Percentiles rank a stretch among this genome's conserved stretches.
phyloP scores from a whole-genome alignment of 2,888 invertebrate genomes.

The Caenorhabditis imperialis region DNA sequence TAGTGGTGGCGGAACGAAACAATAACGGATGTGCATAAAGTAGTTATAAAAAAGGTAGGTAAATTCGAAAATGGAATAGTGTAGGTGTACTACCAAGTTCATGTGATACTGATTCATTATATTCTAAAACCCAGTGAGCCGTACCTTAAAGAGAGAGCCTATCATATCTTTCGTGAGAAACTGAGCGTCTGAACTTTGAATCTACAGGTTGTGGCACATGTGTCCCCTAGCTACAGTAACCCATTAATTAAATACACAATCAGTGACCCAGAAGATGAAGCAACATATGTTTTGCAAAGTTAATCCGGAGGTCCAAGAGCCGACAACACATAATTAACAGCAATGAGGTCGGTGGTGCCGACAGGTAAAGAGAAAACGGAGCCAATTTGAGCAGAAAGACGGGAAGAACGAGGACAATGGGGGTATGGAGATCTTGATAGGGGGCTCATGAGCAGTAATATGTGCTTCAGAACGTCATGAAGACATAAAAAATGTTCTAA shows the following conservation, averaged over 20 bases:
- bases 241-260: conserved; percentile 36
- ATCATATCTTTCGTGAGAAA: too few relatives aligned
- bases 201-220: too few relatives aligned
- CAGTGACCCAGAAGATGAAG: conserved; percentile 54
- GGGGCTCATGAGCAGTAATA: too few relatives aligned
- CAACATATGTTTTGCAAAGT: conserved; percentile 58
- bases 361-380: conserved; percentile 23
- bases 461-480: too few relatives aligned
- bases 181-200: too few relatives aligned
- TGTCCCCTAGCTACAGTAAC: conserved; percentile 16
- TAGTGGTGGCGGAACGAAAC: conserved; percentile 4
- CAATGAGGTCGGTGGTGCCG: conserved; percentile 30
- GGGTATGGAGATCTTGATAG: conserved; percentile 22
- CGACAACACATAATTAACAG: conserved; percentile 52
- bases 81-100: conserved; percentile 10
- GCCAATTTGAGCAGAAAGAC: conserved; percentile 12
- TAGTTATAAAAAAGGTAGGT: neutral
- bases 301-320: conserved; percentile 42
- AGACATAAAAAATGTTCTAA: too few relatives aligned
- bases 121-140: conserved; percentile 11
- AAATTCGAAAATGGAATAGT: neutral
- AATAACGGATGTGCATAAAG: neutral
- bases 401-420: conserved; percentile 17
- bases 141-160: too few relatives aligned
- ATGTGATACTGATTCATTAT: conserved; percentile 44